phyloP scores from a whole-genome alignment of 2,888 invertebrate genomes.

The Gisinianus flammeolus region DNA sequence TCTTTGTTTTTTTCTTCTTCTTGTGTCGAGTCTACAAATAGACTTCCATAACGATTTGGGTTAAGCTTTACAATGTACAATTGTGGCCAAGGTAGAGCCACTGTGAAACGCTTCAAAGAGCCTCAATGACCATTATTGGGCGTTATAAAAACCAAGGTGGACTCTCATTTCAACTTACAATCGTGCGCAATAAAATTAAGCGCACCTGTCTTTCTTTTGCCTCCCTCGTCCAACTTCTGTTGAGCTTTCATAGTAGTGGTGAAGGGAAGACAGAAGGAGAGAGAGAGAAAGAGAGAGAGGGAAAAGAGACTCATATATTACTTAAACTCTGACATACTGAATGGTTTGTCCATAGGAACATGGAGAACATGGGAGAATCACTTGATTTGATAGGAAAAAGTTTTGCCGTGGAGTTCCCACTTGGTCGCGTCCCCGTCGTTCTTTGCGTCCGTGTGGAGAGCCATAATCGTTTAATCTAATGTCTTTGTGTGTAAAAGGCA shows the following conservation, averaged over 20 bases:
- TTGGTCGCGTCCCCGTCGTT: conserved; percentile 34
- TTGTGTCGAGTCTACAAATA: neutral
- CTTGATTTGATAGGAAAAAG: conserved; percentile 48
- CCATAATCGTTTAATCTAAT: conserved; percentile 50
- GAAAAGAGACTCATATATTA: conserved; percentile 35
- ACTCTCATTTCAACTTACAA: conserved; percentile 32
- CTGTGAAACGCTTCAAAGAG: conserved; percentile 26
- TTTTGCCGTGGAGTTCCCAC: conserved; percentile 23
- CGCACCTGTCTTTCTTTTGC: conserved; percentile 32
- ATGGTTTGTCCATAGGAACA: conserved; percentile 30
- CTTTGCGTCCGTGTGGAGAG: conserved; percentile 37
- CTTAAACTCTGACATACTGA: conserved; percentile 38
- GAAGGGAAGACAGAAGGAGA: neutral
- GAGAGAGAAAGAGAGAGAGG: conserved; percentile 1
- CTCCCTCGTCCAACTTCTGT: neutral
- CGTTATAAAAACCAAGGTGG: conserved; percentile 41
- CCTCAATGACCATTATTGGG: conserved; percentile 35
- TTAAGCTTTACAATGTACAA: conserved; percentile 18
- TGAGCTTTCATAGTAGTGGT: neutral
- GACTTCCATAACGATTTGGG: conserved; percentile 11
- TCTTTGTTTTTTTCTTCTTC: neutral
- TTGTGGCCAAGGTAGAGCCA: conserved; percentile 16
- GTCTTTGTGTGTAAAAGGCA: conserved; percentile 45
- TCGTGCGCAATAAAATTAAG: conserved; percentile 41
- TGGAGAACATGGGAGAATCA: conserved; percentile 36